phyloP scores from a whole-genome alignment of 2,113 vertebrate genomes.

The Galbula dea region DNA sequence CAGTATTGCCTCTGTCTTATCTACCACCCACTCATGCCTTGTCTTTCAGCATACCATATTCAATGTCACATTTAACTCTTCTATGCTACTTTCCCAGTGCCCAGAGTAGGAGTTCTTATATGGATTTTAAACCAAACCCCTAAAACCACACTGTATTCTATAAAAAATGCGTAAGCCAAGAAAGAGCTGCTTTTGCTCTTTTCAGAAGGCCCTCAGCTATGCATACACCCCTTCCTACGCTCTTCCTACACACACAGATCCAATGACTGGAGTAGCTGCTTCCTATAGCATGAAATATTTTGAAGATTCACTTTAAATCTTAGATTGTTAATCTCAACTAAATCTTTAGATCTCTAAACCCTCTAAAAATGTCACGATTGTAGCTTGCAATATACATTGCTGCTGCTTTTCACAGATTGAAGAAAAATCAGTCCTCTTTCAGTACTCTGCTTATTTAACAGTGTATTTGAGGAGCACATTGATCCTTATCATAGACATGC shows the following conservation, averaged over 20 bases:
- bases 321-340: not conserved
- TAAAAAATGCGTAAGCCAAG: not conserved
- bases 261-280: slow-evolving; percentile 14
- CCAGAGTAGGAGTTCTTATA: not conserved
- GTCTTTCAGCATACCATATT: not conserved
- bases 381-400: not conserved
- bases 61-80: not conserved
- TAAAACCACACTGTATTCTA: not conserved
- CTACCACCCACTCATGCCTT: not conserved
- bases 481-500: not conserved
- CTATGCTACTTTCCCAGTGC: not conserved
- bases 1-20: not conserved
- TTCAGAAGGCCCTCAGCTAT: slow-evolving; percentile 5
- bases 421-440: not conserved
- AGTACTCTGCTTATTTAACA: not conserved
- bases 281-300: slow-evolving; percentile 14
- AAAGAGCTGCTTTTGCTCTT: not conserved
- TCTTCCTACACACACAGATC: not conserved
- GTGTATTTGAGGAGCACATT: not conserved
- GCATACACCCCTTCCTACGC: not conserved
- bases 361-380: not conserved
- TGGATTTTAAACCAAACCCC: not conserved
- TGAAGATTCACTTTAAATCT: slow-evolving; percentile 7
- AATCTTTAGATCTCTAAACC: not conserved
- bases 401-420: not conserved